A percentile compares a stretch with the other conserved stretches of the same genome.
These are phyloP conservation scores for Nebria salina DNA, from an alignment of 2,888 invertebrate species.

Conservation along the genomic window DNA sequence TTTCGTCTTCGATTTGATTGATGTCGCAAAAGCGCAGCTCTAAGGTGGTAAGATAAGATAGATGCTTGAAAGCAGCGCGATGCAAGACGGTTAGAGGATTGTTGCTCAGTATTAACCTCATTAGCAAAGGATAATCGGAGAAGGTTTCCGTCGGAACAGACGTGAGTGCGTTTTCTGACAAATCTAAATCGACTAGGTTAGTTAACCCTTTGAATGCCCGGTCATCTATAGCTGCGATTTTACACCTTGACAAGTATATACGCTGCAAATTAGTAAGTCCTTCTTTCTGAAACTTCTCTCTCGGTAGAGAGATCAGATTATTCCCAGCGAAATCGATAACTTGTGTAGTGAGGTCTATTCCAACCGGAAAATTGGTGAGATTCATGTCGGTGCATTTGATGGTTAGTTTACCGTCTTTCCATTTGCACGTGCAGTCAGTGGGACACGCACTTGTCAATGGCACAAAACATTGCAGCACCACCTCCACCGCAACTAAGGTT, in stretches of 20 bases:
- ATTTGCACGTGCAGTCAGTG: slow-evolving; percentile 84
- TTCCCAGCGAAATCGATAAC: slow-evolving; percentile 88
- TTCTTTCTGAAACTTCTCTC: slow-evolving; percentile 81
- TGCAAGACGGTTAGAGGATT: slow-evolving; percentile 83
- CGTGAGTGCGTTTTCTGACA: slow-evolving; percentile 82
- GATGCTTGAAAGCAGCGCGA: slow-evolving; percentile 76
- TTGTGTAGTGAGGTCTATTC: slow-evolving; percentile 85
- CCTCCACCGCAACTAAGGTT: slow-evolving; percentile 27
- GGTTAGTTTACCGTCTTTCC: slow-evolving; percentile 92
- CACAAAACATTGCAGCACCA: slow-evolving; percentile 25
- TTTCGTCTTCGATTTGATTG: slow-evolving; percentile 78
- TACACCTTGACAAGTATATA: slow-evolving; percentile 82
- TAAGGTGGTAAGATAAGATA: slow-evolving; percentile 79
- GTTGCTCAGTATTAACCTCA: slow-evolving; percentile 82
- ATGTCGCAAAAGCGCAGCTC: slow-evolving; percentile 86
- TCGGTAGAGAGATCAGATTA: slow-evolving; percentile 79
- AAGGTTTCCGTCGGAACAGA: slow-evolving; percentile 83
- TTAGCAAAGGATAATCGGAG: slow-evolving; percentile 79
- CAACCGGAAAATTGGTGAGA: slow-evolving; percentile 79
- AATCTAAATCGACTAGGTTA: slow-evolving; percentile 88
- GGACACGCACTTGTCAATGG: slow-evolving; percentile 71
- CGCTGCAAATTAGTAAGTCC: slow-evolving; percentile 87
- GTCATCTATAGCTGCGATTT: slow-evolving; percentile 79
- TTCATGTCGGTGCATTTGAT: slow-evolving; percentile 87
- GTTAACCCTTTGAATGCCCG: slow-evolving; percentile 85